Evolutionary conservation across 2,113 vertebrate genomes (phyloP), one percentile per base, ranked within the genome.

Genomic region (Pteruthius melanotis): DNA sequence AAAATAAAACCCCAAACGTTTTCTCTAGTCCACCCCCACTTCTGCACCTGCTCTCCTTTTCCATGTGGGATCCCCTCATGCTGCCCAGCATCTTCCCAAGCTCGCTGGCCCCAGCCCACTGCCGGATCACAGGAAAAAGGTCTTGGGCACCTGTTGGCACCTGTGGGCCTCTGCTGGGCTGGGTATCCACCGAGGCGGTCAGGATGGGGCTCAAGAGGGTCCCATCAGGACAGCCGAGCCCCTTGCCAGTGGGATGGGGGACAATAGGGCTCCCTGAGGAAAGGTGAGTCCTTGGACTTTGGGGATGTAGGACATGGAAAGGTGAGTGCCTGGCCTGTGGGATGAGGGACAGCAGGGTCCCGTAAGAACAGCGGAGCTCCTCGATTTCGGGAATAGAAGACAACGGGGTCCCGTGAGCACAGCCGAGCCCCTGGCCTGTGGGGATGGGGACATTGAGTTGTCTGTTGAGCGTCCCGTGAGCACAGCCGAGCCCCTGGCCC

Each of bases 101-200:
- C 24, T 83, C 8, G 6, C 3, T 1, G n/a, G 42, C 8, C 52
- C 42, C 33, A 28, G 1, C 11, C 6, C 56, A 16, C 4, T 16
- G 60, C 19, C 0, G 0, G 44, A 15, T 20, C 21, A 69, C 61
- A 23, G 64, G 19, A 47, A 15, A 40, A 33, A 60, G 33, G 9
- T 72, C 47, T 17, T 0, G 26, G 44, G 18, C 23, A 15, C 15
- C 7, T 8, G 1, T 15, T 47, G 9, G 17, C 47, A 42, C 42
- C 33, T 3, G 0, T 2, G n/a, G 77, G 45, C 8, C 24, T 30
- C 77, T 39, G 42, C 42, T 47, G 31, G 42, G n/a, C 47, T 9
- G 4, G 20, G 33, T n/a, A 8, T 7, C 17, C 6, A 10, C n/a
- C 33, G 50, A 53, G 33, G 11, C 0, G 1, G 15, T 5, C 15